These are phyloP conservation scores for Seriola dumerili DNA, from an alignment of 2,113 vertebrate species.

Conservation along the genomic window DNA sequence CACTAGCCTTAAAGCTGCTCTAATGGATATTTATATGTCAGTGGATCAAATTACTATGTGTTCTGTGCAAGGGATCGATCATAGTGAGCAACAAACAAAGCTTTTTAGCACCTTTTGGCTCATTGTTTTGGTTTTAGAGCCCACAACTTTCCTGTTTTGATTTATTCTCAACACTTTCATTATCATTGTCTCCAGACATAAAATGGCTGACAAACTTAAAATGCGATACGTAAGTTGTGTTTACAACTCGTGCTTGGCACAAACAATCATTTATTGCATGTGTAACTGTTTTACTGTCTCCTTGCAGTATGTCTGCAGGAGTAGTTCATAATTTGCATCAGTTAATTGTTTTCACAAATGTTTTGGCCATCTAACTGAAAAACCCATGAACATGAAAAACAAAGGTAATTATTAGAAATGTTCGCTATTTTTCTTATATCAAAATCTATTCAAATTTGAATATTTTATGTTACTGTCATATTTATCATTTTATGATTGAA, in stretches of 20 bases:
- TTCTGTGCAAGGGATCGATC: neutral
- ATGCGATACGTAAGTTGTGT: neutral
- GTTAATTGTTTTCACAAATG: slow-evolving; percentile 21
- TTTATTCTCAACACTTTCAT: too few species aligned
- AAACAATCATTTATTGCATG: neutral
- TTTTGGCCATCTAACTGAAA: neutral
- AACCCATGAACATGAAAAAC: neutral
- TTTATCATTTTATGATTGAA: neutral
- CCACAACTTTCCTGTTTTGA: neutral
- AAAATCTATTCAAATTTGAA: too few species aligned
- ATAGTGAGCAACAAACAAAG: neutral
- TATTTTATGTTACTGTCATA: neutral
- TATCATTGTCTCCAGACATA: too few species aligned
- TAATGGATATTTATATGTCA: neutral
- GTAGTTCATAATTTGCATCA: slow-evolving; percentile 19
- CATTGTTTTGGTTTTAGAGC: neutral
- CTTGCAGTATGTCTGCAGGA: slow-evolving; percentile 12
- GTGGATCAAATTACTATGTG: neutral
- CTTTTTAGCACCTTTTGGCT: neutral
- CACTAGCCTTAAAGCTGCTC: slow-evolving; percentile 12
- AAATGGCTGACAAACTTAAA: slow-evolving; percentile 1
- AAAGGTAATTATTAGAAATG: too few species aligned
- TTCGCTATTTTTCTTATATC: too few species aligned
- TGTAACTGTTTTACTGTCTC: slow-evolving; percentile 12
- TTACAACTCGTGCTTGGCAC: neutral